These are phyloP conservation scores for Polypedilum vanderplanki DNA, from an alignment of 1,140 invertebrate species.

Conservation along the genomic window DNA sequence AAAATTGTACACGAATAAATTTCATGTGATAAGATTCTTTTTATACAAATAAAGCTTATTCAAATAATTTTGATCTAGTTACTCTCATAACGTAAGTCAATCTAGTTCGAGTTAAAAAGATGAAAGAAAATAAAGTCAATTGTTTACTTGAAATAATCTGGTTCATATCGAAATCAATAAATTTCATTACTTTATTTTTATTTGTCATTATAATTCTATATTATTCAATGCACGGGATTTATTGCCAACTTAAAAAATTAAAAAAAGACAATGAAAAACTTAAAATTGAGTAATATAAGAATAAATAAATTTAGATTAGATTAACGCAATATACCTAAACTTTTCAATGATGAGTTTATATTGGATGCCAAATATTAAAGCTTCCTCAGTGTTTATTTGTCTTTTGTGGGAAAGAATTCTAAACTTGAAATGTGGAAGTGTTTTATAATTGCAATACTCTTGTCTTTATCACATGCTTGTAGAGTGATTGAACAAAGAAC, in stretches of 20 bases:
- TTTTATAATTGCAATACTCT: neutral
- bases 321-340: no score
- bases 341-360: no score
- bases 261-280: neutral
- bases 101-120: neutral
- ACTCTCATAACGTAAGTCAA: neutral
- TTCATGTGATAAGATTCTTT: no score
- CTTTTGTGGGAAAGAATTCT: neutral
- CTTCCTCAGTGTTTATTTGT: no score
- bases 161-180: neutral
- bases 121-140: neutral
- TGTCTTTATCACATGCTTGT: neutral
- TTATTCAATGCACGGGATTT: neutral
- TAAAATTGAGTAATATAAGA: neutral
- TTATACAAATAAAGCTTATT: neutral
- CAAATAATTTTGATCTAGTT: neutral
- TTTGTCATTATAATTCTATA: neutral
- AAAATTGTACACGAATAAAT: no score
- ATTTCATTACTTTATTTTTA: neutral
- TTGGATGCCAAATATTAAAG: no score
- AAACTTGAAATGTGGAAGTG: neutral
- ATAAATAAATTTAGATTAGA: no score
- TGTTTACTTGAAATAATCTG: neutral
- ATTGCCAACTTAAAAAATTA: neutral
- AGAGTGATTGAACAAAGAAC: constrained; percentile 11